Evolutionary conservation across 2,113 vertebrate species (phyloP).

Genomic region (Actenoides hombroni): DNA sequence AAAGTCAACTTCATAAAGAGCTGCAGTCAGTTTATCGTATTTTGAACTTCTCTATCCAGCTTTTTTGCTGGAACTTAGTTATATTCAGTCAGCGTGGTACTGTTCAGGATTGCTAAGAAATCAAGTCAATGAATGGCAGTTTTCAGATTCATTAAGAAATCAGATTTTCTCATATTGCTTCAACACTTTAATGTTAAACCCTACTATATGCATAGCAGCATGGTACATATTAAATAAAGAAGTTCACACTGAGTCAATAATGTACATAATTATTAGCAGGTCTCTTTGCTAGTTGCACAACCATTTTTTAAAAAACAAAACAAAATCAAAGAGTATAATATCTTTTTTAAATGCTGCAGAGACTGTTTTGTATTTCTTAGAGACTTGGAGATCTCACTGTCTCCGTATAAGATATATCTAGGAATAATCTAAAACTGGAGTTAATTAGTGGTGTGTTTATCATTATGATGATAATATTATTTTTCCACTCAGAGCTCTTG

Average conservation of each 20-base stretch:
- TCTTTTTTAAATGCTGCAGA: not conserved
- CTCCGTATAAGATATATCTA: slow-evolving; percentile 26
- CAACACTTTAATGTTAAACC: slow-evolving; percentile 7
- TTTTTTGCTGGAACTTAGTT: not conserved
- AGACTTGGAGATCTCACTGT: not conserved
- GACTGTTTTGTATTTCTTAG: slow-evolving; percentile 2
- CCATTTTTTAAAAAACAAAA: not conserved
- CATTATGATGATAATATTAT: slow-evolving; percentile 14
- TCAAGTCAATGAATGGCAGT: not conserved
- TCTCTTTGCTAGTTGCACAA: slow-evolving; percentile 14
- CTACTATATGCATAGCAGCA: slow-evolving; percentile 22
- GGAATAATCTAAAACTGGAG: slow-evolving; percentile 33
- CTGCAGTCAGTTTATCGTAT: not conserved
- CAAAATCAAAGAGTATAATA: not conserved
- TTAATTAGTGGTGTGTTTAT: slow-evolving; percentile 53
- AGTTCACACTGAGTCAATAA: slow-evolving; percentile 31
- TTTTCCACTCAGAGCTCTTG: slow-evolving; percentile 1
- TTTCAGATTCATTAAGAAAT: slow-evolving; percentile 26
- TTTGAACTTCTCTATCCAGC: not conserved
- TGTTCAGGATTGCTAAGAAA: slow-evolving; percentile 7
- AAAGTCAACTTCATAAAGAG: not conserved
- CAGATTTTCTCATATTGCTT: slow-evolving; percentile 12
- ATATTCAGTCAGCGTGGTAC: not conserved
- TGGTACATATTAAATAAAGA: slow-evolving; percentile 52
- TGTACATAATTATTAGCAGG: slow-evolving; percentile 39